Base-by-base conservation (phyloP, 2,113 vertebrate species). In the Syngnathoides biaculeatus region DNA sequence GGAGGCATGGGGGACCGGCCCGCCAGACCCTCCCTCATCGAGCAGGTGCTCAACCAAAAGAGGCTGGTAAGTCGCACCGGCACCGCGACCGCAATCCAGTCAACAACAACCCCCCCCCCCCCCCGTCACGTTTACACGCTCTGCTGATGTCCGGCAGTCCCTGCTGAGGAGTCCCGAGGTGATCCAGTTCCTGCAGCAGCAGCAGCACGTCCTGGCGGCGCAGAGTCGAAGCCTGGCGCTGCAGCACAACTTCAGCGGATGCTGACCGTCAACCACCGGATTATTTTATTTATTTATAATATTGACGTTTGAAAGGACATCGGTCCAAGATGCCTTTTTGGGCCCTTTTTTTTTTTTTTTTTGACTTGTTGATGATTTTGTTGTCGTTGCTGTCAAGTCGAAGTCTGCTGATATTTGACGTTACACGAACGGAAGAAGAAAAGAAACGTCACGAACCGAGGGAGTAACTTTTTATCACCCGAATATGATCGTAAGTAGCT, bases 31-130 rank as follows among this genome's bases (percentile, higher is more conserved):
- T 95, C 94, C 15, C 94, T 99, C 69, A 91, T 99, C 64, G 97
- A 99, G 77, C 97, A 99, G 93, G 97, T 99, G 45, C 86, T 99
- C 79, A 99, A 98, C 87, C 96, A 98, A 69, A 99, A 99, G 80
- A 94, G 97, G 79, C 92, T 98, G 94, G 96, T 98, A 79, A 92
- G 93, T 90, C 14, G 7, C 20, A 19, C 11, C 40, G 15, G 0
- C 15, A 42, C 9, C 4, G 13, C 27, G 9, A 53, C 8, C 2
- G 13, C 50, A 12, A 53, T 12, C 4, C 11, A 24, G 50, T 11
- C 10, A 12, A n/a, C n/a, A n/a, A n/a, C n/a, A n/a, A n/a, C n/a
- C n/a, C n/a, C n/a, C n/a, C n/a, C n/a, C n/a, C n/a, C n/a, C n/a
- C n/a, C n/a, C n/a, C n/a, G 15, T 48, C 17, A 20, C 19, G 9